A percentile compares a stretch with the other conserved stretches of the same genome.
Evolutionary conservation across 2,113 vertebrate genomes (phyloP).

Genomic region (Clarias batrachus): DNA sequence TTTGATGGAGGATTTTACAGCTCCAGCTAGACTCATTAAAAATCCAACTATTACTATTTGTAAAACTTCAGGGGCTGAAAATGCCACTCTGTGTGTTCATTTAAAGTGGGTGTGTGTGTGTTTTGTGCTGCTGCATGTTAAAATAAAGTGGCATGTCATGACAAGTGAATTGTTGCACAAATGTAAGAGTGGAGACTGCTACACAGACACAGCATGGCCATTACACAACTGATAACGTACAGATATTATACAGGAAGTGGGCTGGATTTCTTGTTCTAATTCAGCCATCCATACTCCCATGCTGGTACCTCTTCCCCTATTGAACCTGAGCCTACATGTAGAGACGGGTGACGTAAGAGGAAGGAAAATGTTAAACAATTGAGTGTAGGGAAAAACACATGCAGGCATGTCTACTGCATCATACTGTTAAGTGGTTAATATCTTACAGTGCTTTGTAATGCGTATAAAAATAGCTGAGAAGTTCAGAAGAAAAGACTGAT

Average conservation of each 20-base stretch:
- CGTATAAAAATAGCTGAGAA: neutral
- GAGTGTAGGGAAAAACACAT: neutral
- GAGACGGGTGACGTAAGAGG: neutral
- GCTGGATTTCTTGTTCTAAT: neutral
- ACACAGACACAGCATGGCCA: slow-evolving; percentile 29
- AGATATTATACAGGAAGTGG: neutral
- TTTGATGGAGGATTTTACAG: neutral
- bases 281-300: neutral
- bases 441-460: neutral
- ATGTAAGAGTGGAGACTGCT: slow-evolving; percentile 56
- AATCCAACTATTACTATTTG: neutral
- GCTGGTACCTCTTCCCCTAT: neutral
- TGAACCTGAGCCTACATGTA: neutral
- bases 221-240: neutral
- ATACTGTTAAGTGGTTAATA: neutral
- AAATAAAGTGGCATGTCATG: slow-evolving; percentile 53
- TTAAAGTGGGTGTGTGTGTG: slow-evolving; percentile 33
- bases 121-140: slow-evolving; percentile 64
- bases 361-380: neutral
- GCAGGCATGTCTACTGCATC: neutral
- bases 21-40: neutral
- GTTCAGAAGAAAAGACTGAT: neutral
- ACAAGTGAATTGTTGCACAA: slow-evolving; percentile 44
- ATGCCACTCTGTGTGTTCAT: slow-evolving; percentile 47
- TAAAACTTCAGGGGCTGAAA: slow-evolving; percentile 45